phyloP scores from a whole-genome alignment of 2,113 vertebrate genomes.

The Tiliqua scincoides region DNA sequence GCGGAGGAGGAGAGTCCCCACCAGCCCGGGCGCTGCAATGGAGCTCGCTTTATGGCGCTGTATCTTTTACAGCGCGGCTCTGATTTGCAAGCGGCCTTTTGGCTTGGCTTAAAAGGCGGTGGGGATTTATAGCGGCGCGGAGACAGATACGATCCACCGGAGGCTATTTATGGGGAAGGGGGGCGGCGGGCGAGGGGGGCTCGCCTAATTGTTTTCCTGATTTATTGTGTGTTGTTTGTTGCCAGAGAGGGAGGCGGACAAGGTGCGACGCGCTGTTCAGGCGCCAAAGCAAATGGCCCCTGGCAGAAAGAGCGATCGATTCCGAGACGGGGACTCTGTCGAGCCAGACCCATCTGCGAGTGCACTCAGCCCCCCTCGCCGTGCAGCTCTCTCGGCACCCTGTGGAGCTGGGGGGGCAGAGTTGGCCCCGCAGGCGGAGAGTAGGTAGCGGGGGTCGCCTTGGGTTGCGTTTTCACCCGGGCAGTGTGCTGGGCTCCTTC shows the following conservation, averaged over 20 bases:
- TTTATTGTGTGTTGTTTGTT: conserved; percentile 72
- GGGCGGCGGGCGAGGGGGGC: conserved; percentile 26
- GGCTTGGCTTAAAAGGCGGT: conserved; percentile 30
- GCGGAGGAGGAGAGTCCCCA: not conserved
- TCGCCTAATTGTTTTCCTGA: conserved; percentile 80
- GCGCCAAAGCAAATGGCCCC: conserved; percentile 56
- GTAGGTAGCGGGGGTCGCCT: conserved; percentile 6
- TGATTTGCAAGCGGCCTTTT: conserved; percentile 20
- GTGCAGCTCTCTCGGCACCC: not conserved
- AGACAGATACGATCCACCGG: conserved; percentile 76
- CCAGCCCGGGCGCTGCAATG: not conserved
- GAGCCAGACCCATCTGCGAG: conserved; percentile 3
- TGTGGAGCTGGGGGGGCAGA: not conserved
- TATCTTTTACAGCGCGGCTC: not conserved
- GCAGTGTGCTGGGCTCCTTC: not conserved
- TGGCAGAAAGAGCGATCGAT: conserved; percentile 53
- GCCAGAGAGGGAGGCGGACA: conserved; percentile 47
- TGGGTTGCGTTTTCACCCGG: not conserved
- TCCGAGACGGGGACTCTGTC: conserved; percentile 47
- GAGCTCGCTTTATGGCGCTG: not conserved
- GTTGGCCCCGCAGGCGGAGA: not conserved
- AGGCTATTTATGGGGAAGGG: conserved; percentile 76
- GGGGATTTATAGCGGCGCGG: conserved; percentile 68
- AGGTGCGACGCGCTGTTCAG: conserved; percentile 45
- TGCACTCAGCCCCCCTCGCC: conserved; percentile 22